A percentile compares a stretch with the other conserved stretches of the same genome.
phyloP scores from a whole-genome alignment of 2,888 invertebrate genomes.

The Tachina lurida region DNA sequence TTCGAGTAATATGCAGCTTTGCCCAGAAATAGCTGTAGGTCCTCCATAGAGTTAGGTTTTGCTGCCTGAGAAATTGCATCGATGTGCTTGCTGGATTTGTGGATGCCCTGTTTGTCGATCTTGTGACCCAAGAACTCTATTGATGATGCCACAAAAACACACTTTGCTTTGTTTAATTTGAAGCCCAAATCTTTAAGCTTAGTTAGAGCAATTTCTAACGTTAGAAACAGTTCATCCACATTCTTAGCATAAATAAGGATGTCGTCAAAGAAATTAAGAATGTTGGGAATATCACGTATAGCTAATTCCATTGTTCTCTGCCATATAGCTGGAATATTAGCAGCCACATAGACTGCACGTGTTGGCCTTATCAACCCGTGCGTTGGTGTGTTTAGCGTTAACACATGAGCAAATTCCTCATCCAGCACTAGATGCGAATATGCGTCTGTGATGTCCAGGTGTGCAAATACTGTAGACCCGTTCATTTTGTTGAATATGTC shows the following conservation, averaged over 20 bases:
- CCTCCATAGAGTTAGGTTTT: too few species aligned
- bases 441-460: not conserved
- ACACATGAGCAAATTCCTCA: not conserved
- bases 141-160: not conserved
- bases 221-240: too few species aligned
- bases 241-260: too few species aligned
- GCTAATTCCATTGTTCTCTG: not conserved
- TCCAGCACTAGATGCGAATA: not conserved
- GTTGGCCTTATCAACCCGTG: not conserved
- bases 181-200: too few species aligned
- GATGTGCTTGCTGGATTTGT: not conserved
- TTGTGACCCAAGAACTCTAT: not conserved
- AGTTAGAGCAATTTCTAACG: too few species aligned
- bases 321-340: not conserved
- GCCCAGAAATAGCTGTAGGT: too few species aligned
- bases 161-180: too few species aligned
- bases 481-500: not conserved
- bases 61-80: not conserved
- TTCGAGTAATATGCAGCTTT: too few species aligned
- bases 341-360: not conserved
- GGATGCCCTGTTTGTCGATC: not conserved
- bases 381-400: not conserved
- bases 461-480: not conserved
- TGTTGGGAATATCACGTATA: too few species aligned
- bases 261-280: too few species aligned